A percentile compares a stretch with the other conserved stretches of the same genome.
phyloP scores from a whole-genome alignment of 35 echinoderm and acorn worm species.

The Anneissia japonica region DNA sequence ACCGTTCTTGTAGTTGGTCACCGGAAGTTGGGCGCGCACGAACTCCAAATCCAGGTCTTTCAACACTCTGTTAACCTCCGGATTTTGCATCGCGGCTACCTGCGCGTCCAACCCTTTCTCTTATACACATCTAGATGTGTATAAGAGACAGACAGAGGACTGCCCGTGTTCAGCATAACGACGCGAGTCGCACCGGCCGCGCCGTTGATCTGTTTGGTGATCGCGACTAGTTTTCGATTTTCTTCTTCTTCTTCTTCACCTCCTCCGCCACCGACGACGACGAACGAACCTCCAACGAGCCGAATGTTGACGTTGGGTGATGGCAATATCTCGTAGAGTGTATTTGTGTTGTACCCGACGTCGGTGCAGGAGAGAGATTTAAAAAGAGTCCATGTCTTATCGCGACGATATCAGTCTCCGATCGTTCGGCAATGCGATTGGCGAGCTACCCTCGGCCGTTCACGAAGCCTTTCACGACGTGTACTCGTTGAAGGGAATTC shows the following conservation, averaged over 20 bases:
- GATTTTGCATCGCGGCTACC: background rate
- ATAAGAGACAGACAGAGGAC: background rate
- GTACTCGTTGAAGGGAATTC: background rate
- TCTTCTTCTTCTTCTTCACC: too few species aligned
- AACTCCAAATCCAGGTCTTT: background rate
- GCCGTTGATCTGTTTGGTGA: background rate
- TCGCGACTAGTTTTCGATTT: background rate
- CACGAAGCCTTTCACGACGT: background rate
- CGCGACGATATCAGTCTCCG: background rate
- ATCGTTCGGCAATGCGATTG: background rate
- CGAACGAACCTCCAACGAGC: too few species aligned
- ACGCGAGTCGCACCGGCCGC: background rate
- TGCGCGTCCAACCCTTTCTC: background rate
- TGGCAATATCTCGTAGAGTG: too few species aligned
- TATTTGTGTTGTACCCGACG: background rate
- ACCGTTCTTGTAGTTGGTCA: background rate
- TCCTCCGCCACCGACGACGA: too few species aligned
- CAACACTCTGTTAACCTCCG: background rate
- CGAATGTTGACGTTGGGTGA: too few species aligned
- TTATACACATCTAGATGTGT: too few species aligned
- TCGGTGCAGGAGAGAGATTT: background rate
- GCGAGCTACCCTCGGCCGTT: background rate
- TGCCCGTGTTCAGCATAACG: background rate
- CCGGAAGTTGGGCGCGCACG: background rate
- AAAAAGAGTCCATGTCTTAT: too few species aligned